Percentiles rank a stretch among this genome's conserved stretches.
Conservation (phyloP, 2,888 invertebrate genomes). For the Trachelus troglodyta region DNA sequence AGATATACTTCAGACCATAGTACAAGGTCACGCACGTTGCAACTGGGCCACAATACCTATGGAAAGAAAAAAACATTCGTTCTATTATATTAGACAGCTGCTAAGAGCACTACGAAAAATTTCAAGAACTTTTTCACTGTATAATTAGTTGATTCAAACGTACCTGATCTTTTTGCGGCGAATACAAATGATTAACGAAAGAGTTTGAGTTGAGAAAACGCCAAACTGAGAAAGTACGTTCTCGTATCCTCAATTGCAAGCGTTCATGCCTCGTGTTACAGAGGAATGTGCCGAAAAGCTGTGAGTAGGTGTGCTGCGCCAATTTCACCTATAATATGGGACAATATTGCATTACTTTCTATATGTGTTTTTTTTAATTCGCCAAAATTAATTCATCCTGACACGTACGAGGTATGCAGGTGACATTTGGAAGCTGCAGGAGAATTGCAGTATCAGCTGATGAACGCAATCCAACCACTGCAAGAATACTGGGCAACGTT, state of each 20-base stretch:
- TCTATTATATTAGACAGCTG: background rate
- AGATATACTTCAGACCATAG: constrained; percentile 90
- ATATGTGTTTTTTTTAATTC: background rate
- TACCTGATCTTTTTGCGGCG: constrained; percentile 69
- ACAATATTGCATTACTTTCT: background rate
- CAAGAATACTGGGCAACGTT: constrained; percentile 96
- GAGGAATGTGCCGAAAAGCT: constrained; percentile 96
- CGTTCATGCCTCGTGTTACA: constrained; percentile 88
- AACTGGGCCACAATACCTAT: constrained; percentile 89
- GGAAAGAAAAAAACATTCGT: constrained; percentile 24
- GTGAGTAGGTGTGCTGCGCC: constrained; percentile 94
- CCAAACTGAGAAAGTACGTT: constrained; percentile 88
- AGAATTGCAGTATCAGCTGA: constrained; percentile 89
- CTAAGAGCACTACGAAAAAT: background rate
- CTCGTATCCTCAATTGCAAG: constrained; percentile 72
- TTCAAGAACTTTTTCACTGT: background rate
- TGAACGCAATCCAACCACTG: constrained; percentile 98
- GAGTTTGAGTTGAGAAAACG: constrained; percentile 81
- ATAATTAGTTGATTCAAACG: constrained; percentile 28
- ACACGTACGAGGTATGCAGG: constrained; percentile 86
- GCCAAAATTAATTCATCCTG: background rate
- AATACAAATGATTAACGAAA: constrained; percentile 90
- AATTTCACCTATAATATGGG: constrained; percentile 82
- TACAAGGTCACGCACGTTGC: constrained; percentile 83
- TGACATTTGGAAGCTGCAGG: constrained; percentile 96